Conservation (phyloP, 2,113 vertebrate species). For the Indicator indicator region DNA sequence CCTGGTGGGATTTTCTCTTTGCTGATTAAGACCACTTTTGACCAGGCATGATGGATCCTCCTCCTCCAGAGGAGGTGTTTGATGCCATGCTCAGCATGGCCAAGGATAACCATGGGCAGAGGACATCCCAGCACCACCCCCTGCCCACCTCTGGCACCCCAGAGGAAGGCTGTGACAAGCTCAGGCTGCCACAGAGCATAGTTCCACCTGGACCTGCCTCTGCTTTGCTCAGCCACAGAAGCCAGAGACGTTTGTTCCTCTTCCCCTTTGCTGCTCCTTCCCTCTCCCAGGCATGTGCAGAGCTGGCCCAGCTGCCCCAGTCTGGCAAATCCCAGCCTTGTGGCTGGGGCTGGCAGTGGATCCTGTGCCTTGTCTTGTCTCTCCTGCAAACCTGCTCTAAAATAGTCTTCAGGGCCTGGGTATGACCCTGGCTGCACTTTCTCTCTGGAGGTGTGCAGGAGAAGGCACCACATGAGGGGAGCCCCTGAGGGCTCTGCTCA, state of each 20-base stretch:
- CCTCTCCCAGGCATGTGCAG: rapidly evolving
- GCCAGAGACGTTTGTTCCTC: neutral
- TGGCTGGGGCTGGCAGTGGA: neutral
- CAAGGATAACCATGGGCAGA: rapidly evolving
- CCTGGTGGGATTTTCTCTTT: neutral
- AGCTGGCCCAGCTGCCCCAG: neutral
- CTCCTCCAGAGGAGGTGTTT: neutral
- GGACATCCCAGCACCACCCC: neutral
- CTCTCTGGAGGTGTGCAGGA: neutral
- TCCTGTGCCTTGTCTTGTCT: neutral
- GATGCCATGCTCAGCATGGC: rapidly evolving
- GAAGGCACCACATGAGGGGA: neutral
- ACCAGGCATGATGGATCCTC: neutral
- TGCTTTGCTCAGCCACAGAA: neutral
- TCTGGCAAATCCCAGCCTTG: neutral
- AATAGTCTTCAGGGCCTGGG: neutral
- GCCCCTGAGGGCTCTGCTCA: neutral
- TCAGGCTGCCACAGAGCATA: rapidly evolving
- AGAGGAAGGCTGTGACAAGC: neutral
- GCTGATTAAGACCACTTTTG: neutral
- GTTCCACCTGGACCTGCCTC: neutral
- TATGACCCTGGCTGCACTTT: neutral
- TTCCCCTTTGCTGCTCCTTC: neutral
- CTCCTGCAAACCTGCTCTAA: neutral
- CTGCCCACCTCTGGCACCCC: rapidly evolving